phyloP scores from a whole-genome alignment of 2,888 invertebrate species.

The Hypsopygia costalis region DNA sequence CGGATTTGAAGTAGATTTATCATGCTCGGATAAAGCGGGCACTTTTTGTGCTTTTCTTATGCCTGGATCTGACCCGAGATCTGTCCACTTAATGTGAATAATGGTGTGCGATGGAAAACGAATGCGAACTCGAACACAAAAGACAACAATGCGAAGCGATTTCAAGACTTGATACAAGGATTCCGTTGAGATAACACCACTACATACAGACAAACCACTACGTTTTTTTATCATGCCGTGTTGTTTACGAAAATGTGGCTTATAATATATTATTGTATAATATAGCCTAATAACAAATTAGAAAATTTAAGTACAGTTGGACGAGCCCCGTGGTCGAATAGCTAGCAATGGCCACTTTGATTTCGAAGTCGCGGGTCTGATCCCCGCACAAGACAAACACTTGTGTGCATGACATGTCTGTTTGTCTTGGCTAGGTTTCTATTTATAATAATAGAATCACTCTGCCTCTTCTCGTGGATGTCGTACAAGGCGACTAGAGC shows the following conservation, averaged over 20 bases:
- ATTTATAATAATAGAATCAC: too few relatives aligned
- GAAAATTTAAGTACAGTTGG: too few relatives aligned
- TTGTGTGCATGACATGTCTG: too few relatives aligned
- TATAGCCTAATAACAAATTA: too few relatives aligned
- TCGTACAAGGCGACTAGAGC: too few relatives aligned
- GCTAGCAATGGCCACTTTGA: too few relatives aligned
- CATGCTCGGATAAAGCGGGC: conserved; percentile 81
- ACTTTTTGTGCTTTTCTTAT: conserved; percentile 80
- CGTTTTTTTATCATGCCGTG: conserved; percentile 18
- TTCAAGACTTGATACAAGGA: conserved; percentile 76
- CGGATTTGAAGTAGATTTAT: conserved; percentile 82
- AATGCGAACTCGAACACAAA: conserved; percentile 76
- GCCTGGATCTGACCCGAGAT: conserved; percentile 81
- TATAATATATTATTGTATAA: too few relatives aligned
- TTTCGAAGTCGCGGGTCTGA: too few relatives aligned
- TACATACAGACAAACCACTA: conserved; percentile 5
- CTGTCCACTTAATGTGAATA: conserved; percentile 81
- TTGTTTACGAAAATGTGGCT: conserved; percentile 42
- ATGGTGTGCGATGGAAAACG: conserved; percentile 80
- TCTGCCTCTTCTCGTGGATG: too few relatives aligned
- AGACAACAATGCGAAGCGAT: conserved; percentile 78
- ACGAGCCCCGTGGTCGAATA: too few relatives aligned
- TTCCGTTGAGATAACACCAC: conserved; percentile 55
- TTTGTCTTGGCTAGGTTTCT: too few relatives aligned
- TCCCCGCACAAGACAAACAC: too few relatives aligned